Percentiles rank a stretch among this genome's conserved stretches.
These are phyloP conservation scores for Liolophura sinensis DNA, from an alignment of 1,140 invertebrate genomes.

Conservation along the genomic window DNA sequence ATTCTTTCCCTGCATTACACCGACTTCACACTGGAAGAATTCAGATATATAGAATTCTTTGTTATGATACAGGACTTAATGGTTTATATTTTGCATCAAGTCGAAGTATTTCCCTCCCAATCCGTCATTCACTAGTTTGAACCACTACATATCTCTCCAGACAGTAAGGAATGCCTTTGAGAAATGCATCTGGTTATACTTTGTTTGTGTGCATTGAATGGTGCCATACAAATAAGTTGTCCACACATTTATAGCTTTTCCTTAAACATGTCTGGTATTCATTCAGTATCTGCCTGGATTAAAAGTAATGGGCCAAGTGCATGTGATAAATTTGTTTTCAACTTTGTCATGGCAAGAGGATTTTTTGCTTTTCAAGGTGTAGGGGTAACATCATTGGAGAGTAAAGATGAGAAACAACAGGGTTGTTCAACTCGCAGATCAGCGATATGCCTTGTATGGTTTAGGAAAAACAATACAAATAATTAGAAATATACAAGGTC, in stretches of 20 bases:
- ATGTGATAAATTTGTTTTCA: too few relatives aligned
- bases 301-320: background rate
- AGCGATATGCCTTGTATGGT: too few relatives aligned
- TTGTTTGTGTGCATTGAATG: too few relatives aligned
- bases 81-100: conserved; percentile 7
- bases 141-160: conserved; percentile 9
- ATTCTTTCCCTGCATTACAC: conserved; percentile 8
- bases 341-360: too few relatives aligned
- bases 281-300: background rate
- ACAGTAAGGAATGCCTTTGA: background rate
- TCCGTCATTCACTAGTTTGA: conserved; percentile 4
- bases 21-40: conserved; percentile 1
- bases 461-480: too few relatives aligned
- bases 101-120: conserved; percentile 4
- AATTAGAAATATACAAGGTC: too few relatives aligned
- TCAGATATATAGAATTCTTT: background rate
- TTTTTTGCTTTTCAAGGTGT: too few relatives aligned
- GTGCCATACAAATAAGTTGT: conserved; percentile 8
- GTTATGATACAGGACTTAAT: conserved; percentile 2
- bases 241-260: background rate
- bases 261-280: conserved; percentile 1
- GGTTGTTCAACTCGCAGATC: too few relatives aligned
- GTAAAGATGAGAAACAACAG: too few relatives aligned
- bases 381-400: too few relatives aligned
- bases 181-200: conserved; percentile 4